phyloP scores from a whole-genome alignment of 1,140 invertebrate species.

The Tyrophagus putrescentiae region DNA sequence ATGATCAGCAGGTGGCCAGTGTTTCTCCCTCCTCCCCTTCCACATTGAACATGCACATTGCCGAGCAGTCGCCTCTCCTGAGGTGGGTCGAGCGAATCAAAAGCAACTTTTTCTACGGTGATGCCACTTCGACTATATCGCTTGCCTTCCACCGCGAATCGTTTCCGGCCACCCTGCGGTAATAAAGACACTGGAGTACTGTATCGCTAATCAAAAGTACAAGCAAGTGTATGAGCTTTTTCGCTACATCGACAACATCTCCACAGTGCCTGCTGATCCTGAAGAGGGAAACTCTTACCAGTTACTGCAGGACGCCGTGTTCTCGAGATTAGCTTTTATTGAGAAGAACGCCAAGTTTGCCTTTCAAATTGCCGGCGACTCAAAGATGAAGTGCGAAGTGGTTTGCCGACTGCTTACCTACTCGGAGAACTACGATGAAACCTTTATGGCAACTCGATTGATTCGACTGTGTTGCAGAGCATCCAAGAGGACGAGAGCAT shows the following conservation, averaged over 20 bases:
- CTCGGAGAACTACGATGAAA: slow-evolving; percentile 9
- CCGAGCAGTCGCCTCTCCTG: background rate
- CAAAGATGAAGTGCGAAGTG: slow-evolving; percentile 13
- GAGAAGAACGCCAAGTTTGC: slow-evolving; percentile 19
- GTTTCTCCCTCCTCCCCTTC: background rate
- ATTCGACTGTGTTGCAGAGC: slow-evolving; percentile 16
- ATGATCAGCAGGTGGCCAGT: background rate
- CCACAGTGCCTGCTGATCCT: background rate
- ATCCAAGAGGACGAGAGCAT: background rate
- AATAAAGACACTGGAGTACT: slow-evolving; percentile 19
- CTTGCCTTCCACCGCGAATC: slow-evolving; percentile 19
- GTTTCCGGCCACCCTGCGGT: background rate
- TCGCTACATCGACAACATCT: background rate
- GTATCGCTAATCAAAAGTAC: slow-evolving; percentile 3
- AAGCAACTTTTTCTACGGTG: slow-evolving; percentile 5
- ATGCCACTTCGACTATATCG: background rate
- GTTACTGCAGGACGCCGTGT: slow-evolving; percentile 15
- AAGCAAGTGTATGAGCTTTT: slow-evolving; percentile 18
- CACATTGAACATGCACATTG: background rate
- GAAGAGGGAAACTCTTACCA: slow-evolving; percentile 1
- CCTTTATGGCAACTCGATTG: slow-evolving; percentile 4
- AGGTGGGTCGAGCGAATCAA: slow-evolving; percentile 19
- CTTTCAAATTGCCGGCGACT: slow-evolving; percentile 18
- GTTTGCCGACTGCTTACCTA: background rate
- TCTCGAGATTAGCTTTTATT: slow-evolving; percentile 15